Evolutionary conservation across 2,797 vertebrate species (phyloP), one percentile per base, ranked within the genome.

Genomic region (Protosalanx chinensis): DNA sequence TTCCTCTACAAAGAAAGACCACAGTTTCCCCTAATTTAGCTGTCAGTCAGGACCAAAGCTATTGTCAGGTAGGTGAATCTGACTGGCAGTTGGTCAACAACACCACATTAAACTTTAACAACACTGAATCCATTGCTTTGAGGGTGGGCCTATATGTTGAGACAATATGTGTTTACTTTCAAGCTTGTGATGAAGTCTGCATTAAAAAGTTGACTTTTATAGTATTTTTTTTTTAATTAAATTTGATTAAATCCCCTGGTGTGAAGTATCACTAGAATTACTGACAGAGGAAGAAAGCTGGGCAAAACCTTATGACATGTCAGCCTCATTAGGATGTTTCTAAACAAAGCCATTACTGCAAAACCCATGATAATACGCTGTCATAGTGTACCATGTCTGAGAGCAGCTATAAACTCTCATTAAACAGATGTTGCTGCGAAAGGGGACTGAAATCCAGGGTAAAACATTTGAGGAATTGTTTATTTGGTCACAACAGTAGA

Each of bases 101-200:
- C 46, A 72, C 67, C 6, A 12, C 37, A 80, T 82, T 72, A 76
- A 86, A 71, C 33, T 56, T 67, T 68, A 65, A 80, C 61, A 12
- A 68, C 23, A 67, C 56, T 58, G 29, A 41, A 16, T 68, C 72
- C 67, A 67, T 73, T 68, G 41, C 16, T 1, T 56, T 16, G 15
- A 56, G 18, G 6, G 51, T 16, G 18, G 51, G 51, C 7, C 18
- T 16, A 16, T n/a, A n/a, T 56, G 51, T n/a, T 51, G 41, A 56
- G 51, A 16, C 6, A 16, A 56, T 56, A n/a, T 56, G 51, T 16
- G 51, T 56, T n/a, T 5, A 18, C 15, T 56, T 56, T 56, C 4
- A 16, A n/a, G 51, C 15, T 56, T n/a, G 1, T 56, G 5, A 7
- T 56, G 51, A 16, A 56, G 51, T 46, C 10, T 46, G 41, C 12